A percentile compares a stretch with the other conserved stretches of the same genome.
These are phyloP conservation scores for Hirtodrosophila cameraria DNA, from an alignment of 2,888 invertebrate genomes.

Conservation along the genomic window DNA sequence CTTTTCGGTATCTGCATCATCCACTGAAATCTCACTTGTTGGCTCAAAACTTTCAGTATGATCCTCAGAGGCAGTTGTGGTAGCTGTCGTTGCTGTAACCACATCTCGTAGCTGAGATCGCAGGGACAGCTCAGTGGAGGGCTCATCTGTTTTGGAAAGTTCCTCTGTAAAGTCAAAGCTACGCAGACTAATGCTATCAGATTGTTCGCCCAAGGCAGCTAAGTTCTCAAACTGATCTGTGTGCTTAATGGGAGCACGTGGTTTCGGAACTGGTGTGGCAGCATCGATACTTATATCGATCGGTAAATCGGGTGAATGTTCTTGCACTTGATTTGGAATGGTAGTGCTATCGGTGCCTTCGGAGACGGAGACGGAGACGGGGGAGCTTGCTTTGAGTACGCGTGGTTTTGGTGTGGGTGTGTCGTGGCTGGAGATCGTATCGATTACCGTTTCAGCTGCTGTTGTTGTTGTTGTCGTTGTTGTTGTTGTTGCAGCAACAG, in stretches of 20 bases:
- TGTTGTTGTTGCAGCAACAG: slow-evolving; percentile 68
- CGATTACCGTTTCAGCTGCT: slow-evolving; percentile 62
- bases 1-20: slow-evolving; percentile 73
- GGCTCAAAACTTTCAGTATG: slow-evolving; percentile 78
- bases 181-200: slow-evolving; percentile 79
- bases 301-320: slow-evolving; percentile 57
- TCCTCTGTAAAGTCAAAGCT: slow-evolving; percentile 82
- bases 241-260: slow-evolving; percentile 80
- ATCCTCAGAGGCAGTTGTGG: slow-evolving; percentile 77
- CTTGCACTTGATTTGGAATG: slow-evolving; percentile 64
- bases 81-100: slow-evolving; percentile 65
- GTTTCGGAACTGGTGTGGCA: slow-evolving; percentile 80
- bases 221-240: slow-evolving; percentile 76
- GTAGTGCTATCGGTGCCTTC: slow-evolving; percentile 72
- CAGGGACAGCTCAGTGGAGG: slow-evolving; percentile 75
- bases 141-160: slow-evolving; percentile 79
- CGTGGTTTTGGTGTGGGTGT: slow-evolving; percentile 85
- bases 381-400: slow-evolving; percentile 78
- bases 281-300: slow-evolving; percentile 58
- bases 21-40: slow-evolving; percentile 76
- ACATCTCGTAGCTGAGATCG: slow-evolving; percentile 69
- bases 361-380: slow-evolving; percentile 64
- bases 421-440: slow-evolving; percentile 62
- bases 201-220: slow-evolving; percentile 74
- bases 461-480: slow-evolving; percentile 69